phyloP scores from a whole-genome alignment of 2,113 vertebrate species.

The Albula glossodonta region DNA sequence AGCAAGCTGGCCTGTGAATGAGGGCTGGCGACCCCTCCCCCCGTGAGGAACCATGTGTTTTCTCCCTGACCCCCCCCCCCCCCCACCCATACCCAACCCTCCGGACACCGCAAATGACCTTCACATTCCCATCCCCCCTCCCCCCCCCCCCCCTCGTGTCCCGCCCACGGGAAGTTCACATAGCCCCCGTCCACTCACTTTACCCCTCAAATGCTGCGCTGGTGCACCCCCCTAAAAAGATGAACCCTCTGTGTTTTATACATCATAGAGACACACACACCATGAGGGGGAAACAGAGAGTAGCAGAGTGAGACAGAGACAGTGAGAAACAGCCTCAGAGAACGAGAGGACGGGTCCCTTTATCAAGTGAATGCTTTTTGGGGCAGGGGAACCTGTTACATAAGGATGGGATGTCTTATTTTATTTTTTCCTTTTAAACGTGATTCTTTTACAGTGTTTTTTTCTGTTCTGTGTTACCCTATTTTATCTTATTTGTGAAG shows the following conservation, averaged over 20 bases:
- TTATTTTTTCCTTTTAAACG: conserved; percentile 16
- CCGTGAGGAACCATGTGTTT: background rate
- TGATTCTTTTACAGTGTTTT: conserved; percentile 3
- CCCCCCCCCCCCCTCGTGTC: background rate
- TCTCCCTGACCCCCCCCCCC: too few relatives aligned
- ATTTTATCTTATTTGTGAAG: conserved; percentile 17
- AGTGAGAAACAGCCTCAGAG: background rate
- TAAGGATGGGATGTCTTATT: background rate
- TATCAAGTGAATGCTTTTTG: background rate
- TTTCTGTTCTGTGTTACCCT: conserved; percentile 1
- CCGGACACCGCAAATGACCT: background rate
- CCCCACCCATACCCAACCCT: background rate
- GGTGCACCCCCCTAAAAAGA: background rate
- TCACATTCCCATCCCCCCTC: background rate
- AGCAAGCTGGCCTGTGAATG: conserved; percentile 95
- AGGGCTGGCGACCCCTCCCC: conserved; percentile 31
- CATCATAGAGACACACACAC: background rate
- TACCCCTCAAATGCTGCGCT: background rate
- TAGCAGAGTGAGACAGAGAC: background rate
- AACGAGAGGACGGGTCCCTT: background rate
- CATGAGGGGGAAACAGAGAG: background rate
- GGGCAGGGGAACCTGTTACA: background rate
- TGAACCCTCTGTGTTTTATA: background rate
- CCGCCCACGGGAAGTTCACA: background rate
- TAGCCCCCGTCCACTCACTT: background rate